Conservation (phyloP, 1,140 invertebrate species). For the Teleogryllus occipitalis region DNA sequence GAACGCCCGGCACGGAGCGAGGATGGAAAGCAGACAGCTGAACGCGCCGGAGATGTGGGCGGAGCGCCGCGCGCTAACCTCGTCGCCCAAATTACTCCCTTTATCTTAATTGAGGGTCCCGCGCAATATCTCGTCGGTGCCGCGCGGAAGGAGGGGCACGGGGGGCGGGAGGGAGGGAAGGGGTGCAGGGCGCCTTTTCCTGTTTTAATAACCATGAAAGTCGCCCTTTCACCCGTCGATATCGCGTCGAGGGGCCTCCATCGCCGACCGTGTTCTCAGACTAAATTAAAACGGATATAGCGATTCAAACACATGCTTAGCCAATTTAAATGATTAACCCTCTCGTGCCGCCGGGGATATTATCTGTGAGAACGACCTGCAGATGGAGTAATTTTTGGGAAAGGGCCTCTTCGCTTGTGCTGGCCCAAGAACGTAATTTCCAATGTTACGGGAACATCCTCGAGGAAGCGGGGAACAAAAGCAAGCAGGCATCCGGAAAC, state of each 20-base stretch:
- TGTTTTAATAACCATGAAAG: background rate
- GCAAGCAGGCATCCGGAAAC: background rate
- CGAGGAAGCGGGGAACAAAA: slow-evolving; percentile 1
- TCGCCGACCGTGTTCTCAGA: no score
- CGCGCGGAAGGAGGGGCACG: no score
- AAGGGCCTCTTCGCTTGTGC: background rate
- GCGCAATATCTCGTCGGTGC: background rate
- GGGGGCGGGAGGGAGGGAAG: no score
- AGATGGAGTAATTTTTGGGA: background rate
- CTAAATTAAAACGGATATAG: background rate
- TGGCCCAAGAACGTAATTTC: background rate
- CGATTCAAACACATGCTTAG: background rate
- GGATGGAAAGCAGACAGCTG: no score
- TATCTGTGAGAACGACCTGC: background rate
- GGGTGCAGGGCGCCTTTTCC: no score
- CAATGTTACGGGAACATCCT: background rate
- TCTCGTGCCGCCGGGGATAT: background rate
- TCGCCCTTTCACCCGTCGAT: background rate
- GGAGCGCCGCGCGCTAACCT: no score
- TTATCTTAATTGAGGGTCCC: background rate
- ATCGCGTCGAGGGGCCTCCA: background rate
- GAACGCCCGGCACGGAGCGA: no score
- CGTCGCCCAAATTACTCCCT: background rate
- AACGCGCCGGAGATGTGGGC: no score
- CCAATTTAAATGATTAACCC: background rate